A percentile compares a stretch with the other conserved stretches of the same genome.
These are phyloP conservation scores for Pseudorhiza aurosa DNA, from an alignment of 30 jellyfish, hydroid and myxozoan genomes.

Conservation along the genomic window DNA sequence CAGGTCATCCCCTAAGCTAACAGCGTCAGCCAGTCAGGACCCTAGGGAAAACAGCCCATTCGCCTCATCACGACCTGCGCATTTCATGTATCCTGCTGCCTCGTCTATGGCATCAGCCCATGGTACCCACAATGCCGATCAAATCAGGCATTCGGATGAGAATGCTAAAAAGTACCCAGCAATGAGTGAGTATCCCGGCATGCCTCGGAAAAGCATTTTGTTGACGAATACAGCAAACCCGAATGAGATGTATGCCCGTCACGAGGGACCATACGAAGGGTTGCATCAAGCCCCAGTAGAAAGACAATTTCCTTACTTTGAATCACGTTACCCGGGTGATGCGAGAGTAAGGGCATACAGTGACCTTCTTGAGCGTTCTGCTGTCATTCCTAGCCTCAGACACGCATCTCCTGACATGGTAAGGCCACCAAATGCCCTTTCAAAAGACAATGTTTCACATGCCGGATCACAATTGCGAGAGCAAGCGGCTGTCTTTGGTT, in stretches of 20 bases:
- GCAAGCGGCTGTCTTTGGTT: not conserved
- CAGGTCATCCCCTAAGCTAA: not conserved
- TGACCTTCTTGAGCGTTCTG: conserved; percentile 83
- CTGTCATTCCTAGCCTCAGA: conserved; percentile 74
- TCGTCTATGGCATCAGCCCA: not conserved
- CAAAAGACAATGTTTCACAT: not conserved
- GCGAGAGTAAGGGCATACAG: conserved; percentile 52
- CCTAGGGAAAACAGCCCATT: not conserved
- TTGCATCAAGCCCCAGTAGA: conserved; percentile 23
- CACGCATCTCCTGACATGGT: conserved; percentile 26
- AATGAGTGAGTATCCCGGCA: not conserved
- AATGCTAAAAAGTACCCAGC: not conserved
- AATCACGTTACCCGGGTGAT: conserved; percentile 30
- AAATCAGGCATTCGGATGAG: conserved; percentile 5
- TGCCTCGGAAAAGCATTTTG: conserved; percentile 9
- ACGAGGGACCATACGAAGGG: not conserved
- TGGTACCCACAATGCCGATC: conserved; percentile 1
- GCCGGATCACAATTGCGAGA: not conserved
- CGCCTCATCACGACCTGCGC: conserved; percentile 8
- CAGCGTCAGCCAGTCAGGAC: not conserved
- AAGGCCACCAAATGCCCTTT: conserved; percentile 1
- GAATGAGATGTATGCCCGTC: not conserved
- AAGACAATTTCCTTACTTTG: conserved; percentile 14
- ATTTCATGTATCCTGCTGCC: conserved; percentile 13
- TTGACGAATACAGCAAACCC: conserved; percentile 1